Conservation (phyloP, 2,888 invertebrate genomes). For the Anoplius nigerrimus region DNA sequence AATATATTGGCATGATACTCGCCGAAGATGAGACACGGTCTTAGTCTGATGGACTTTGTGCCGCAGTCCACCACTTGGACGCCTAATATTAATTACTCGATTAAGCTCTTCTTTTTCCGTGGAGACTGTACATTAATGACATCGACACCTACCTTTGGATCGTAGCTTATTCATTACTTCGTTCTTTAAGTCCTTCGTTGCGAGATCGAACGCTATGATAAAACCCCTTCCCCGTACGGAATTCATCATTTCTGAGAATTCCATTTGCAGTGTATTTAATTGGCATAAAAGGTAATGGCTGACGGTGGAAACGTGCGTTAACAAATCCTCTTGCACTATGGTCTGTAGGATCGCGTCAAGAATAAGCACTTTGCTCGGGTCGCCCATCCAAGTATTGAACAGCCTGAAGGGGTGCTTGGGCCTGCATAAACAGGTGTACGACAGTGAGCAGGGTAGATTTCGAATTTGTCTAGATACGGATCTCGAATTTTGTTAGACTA, state of each 20-base stretch:
- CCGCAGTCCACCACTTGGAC: slow-evolving; percentile 35
- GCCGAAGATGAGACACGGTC: slow-evolving; percentile 34
- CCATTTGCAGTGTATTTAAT: slow-evolving; percentile 31
- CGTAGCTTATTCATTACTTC: slow-evolving; percentile 26
- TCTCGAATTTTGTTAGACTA: not conserved
- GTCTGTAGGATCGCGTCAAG: slow-evolving; percentile 36
- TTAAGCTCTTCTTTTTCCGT: not conserved
- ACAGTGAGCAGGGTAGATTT: too few relatives aligned
- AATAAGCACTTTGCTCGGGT: slow-evolving; percentile 31
- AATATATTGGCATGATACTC: slow-evolving; percentile 42
- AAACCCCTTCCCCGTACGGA: slow-evolving; percentile 41
- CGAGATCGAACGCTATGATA: slow-evolving; percentile 35
- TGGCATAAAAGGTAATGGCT: slow-evolving; percentile 37
- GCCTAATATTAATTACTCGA: slow-evolving; percentile 15
- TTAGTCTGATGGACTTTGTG: slow-evolving; percentile 29
- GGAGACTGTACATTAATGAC: not conserved
- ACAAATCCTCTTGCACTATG: slow-evolving; percentile 32
- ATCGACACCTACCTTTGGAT: slow-evolving; percentile 23
- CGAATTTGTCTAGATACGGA: too few relatives aligned
- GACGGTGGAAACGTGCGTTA: slow-evolving; percentile 36
- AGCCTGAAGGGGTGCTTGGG: slow-evolving; percentile 29
- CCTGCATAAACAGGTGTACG: slow-evolving; percentile 1
- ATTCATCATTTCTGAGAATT: slow-evolving; percentile 32
- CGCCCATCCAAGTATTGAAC: slow-evolving; percentile 36
- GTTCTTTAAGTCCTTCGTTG: slow-evolving; percentile 20